Evolutionary conservation across 1,140 invertebrate species (phyloP), one percentile per base, ranked within the genome.

Genomic region (Coelopa frigida): DNA sequence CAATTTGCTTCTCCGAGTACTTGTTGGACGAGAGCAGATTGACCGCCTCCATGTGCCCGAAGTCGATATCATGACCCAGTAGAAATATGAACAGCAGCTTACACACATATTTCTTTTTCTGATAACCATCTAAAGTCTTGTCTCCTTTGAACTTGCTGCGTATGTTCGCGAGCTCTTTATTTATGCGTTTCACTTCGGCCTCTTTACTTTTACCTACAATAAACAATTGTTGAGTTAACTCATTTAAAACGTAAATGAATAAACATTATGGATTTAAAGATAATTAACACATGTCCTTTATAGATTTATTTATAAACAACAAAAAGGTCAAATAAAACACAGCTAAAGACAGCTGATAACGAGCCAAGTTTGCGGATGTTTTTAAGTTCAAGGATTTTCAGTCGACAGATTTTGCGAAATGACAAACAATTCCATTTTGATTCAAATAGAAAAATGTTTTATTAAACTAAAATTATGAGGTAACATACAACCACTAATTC

Each of bases 21-120:
- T 99, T 99, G 70, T 99, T 99, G 24, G 96, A 99, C 53, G 94
- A 98, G n/a, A 99, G 80, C 37, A 99, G 77, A 76, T 99, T 99
- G 55, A 99, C 97, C 39, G 97, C 97, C 75, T 99, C 97, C 95
- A 99, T 99, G 74, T 99, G 95, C 44, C 97, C 97, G 76, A 99
- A 99, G 74, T 99, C 97, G 72, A 99, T 99, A 72, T 99, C 97
- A 77, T 99, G 95, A 40, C 97, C 89, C 50, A 99, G 81, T 35
- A 99, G 76, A 73, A 99, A 99, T 61, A 99, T 99, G 74, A 99
- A 99, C 18, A 99, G 75, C 46, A 99, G 75, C 73, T 99, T 99
- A 77, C 97, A 99, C 26, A 99, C 96, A 82, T 99, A 99, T 76
- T 99, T 99, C 77, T 99, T 99, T 78, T 99, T 99, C 69, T 99